Conservation (phyloP, 2,113 vertebrate species). For the Apus apus region DNA sequence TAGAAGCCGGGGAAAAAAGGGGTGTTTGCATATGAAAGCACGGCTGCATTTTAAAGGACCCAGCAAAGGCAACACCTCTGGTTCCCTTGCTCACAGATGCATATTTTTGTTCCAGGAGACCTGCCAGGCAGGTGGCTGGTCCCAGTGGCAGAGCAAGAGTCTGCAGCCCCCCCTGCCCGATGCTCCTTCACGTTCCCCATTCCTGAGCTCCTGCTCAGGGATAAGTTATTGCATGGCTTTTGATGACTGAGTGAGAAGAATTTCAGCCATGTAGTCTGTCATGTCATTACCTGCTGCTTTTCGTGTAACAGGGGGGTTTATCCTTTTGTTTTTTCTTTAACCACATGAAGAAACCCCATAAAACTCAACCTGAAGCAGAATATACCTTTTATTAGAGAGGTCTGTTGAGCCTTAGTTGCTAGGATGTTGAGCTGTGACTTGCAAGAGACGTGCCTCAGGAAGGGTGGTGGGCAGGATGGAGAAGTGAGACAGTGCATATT, state of each 20-base stretch:
- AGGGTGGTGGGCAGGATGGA: neutral
- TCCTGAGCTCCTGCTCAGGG: neutral
- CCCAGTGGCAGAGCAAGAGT: neutral
- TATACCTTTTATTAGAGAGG: constrained; percentile 13
- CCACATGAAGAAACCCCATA: constrained; percentile 12
- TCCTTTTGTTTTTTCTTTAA: constrained; percentile 3
- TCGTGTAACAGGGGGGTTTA: neutral
- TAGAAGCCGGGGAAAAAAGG: neutral
- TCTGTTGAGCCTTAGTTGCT: constrained; percentile 23
- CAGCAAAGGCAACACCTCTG: neutral
- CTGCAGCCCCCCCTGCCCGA: neutral
- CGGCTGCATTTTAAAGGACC: constrained; percentile 3
- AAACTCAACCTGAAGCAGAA: neutral
- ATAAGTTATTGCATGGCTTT: neutral
- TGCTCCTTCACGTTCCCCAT: neutral
- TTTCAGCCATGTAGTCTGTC: neutral
- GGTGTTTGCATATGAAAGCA: neutral
- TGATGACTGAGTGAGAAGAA: constrained; percentile 5
- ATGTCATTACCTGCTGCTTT: constrained; percentile 3
- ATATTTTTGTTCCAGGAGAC: neutral
- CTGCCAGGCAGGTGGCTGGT: neutral
- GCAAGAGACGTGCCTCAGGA: neutral
- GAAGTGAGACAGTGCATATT: neutral
- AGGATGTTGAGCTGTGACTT: neutral
- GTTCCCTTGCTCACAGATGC: neutral